Conservation (phyloP, 2,797 vertebrate genomes). For the Pelobates cultripes region DNA sequence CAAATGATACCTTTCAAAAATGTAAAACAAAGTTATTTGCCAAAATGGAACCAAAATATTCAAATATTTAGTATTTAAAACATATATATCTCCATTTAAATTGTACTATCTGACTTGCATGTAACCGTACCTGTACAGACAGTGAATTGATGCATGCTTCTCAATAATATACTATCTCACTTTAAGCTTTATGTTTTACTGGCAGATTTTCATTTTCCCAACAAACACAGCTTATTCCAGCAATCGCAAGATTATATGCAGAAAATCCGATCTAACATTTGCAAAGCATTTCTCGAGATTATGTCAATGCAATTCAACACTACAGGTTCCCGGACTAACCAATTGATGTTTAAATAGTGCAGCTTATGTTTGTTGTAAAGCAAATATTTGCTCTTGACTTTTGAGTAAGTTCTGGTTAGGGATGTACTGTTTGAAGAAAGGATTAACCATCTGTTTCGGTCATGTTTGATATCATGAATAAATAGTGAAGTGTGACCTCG, state of each 20-base stretch:
- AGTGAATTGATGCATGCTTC: no score
- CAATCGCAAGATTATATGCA: constrained; percentile 39
- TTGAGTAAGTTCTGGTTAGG: constrained; percentile 25
- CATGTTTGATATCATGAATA: constrained; percentile 43
- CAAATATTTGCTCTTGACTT: constrained; percentile 39
- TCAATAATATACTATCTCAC: constrained; percentile 7
- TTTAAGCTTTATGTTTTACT: constrained; percentile 47
- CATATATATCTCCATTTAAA: no score
- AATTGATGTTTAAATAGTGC: constrained; percentile 43
- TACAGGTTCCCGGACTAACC: constrained; percentile 27
- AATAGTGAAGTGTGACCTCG: constrained; percentile 13
- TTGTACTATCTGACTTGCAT: no score
- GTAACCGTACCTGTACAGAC: no score
- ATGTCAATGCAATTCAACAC: constrained; percentile 27
- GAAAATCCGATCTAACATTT: constrained; percentile 44
- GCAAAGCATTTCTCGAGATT: constrained; percentile 38
- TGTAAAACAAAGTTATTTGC: no score
- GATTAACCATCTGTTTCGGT: constrained; percentile 29
- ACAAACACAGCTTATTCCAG: constrained; percentile 35
- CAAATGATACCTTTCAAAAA: no score
- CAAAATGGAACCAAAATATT: no score
- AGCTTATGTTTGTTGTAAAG: constrained; percentile 35
- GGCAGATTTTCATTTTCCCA: constrained; percentile 35
- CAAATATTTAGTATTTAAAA: no score
- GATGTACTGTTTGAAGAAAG: constrained; percentile 39